Base-by-base conservation (phyloP, 2,797 vertebrate genomes). In the Myripristis jacobus region DNA sequence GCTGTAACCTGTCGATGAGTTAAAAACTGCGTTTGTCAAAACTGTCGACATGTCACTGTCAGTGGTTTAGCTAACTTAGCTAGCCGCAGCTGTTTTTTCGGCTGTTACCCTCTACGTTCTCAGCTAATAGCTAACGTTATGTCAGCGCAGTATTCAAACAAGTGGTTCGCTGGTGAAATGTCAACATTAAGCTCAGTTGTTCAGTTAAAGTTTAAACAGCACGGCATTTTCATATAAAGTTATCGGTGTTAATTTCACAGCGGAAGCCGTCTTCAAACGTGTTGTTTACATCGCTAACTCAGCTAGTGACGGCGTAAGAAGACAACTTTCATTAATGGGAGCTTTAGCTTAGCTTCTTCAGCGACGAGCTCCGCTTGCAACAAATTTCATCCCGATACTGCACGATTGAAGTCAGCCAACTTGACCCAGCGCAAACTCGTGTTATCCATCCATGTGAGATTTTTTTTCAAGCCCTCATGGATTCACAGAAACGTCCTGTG, bases 51-150 rank as follows among this genome's bases (percentile, higher is more conserved):
- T 68, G 79, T 11, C 46, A 41, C 66, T 68, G 75, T 73, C 72
- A 63, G 77, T 80, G 76, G 81, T 69, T 85, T 79, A 76, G 87
- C 85, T 77, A 74, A 77, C 53, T 16, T 0, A 7, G 78, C 78
- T 84, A 77, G 66, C 74, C 52, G 69, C 50, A 34, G 72, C 81
- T 75, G 75, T 73, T 57, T 47, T n/a, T n/a, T n/a, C 24, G 25
- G 56, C 72, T 66, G 81, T 77, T 60, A 55, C 19, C 58, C 55
- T 69, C 53, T 61, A 56, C 22, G 62, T 19, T 50, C 6, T 76
- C 88, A 89, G 90, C 89, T 57, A 68, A 47, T 67, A 31, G 88
- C 86, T 89, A 91, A 70, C 79, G 73, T 19, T 18, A 67, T 64
- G 83, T 50, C 52, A 66, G 61, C 72, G 43, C 16, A 16, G 54